phyloP scores from a whole-genome alignment of 2,797 vertebrate species.

The Poecilia wingei region DNA sequence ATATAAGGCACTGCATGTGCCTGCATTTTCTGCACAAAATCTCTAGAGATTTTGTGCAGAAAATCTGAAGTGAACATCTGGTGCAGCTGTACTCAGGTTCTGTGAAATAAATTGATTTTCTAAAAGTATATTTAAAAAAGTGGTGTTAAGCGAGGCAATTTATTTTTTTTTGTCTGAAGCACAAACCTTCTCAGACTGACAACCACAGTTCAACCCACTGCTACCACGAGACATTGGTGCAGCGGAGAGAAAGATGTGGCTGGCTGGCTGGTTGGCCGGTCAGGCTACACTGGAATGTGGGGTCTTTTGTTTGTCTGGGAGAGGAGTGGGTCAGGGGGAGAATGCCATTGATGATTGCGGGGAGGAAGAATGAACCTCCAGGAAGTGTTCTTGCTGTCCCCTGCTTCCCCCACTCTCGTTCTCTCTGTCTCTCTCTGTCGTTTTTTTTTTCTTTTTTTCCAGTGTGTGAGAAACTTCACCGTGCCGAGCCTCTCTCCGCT shows the following conservation, averaged over 20 bases:
- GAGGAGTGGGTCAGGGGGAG: conserved; percentile 82
- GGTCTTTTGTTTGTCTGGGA: conserved; percentile 83
- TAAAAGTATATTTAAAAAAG: neutral
- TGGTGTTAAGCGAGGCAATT: neutral
- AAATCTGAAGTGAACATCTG: neutral
- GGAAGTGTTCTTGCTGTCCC: conserved; percentile 79
- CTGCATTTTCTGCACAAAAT: too few relatives aligned
- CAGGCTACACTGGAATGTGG: conserved; percentile 84
- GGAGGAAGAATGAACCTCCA: conserved; percentile 85
- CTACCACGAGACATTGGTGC: conserved; percentile 60
- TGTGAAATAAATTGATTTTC: neutral
- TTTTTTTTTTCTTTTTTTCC: conserved; percentile 56
- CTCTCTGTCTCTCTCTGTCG: conserved; percentile 50
- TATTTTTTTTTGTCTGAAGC: conserved; percentile 6
- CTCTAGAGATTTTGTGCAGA: neutral
- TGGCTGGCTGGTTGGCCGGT: conserved; percentile 67
- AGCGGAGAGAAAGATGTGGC: conserved; percentile 71
- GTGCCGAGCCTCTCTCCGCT: conserved; percentile 77
- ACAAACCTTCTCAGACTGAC: conserved; percentile 30
- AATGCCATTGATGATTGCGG: conserved; percentile 86
- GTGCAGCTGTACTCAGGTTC: neutral
- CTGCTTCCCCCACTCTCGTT: conserved; percentile 64
- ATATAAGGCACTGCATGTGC: neutral
- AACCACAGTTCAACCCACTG: conserved; percentile 26
- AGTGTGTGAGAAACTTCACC: conserved; percentile 84